Evolutionary conservation across 2,888 invertebrate species (phyloP).

Genomic region (Eretmocerus hayati): DNA sequence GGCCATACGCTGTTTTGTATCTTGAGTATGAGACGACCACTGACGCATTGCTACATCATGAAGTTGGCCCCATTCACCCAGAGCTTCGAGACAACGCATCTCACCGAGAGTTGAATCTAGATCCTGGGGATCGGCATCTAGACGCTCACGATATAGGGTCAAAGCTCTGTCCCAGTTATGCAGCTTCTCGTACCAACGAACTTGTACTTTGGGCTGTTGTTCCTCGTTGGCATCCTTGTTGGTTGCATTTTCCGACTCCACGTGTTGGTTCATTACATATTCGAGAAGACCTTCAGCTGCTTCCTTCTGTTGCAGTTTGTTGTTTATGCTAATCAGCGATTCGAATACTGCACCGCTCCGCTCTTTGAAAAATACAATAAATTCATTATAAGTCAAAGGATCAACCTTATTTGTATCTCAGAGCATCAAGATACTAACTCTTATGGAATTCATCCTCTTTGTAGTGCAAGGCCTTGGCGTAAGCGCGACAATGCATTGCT

Average conservation of each 20-base stretch:
- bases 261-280: slow-evolving; percentile 77
- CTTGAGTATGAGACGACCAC: slow-evolving; percentile 64
- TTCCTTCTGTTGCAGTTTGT: slow-evolving; percentile 96
- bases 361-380: too few species aligned
- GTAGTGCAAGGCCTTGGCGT: slow-evolving; percentile 79
- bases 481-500: slow-evolving; percentile 88
- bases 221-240: too few species aligned
- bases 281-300: slow-evolving; percentile 91
- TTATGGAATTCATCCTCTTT: slow-evolving; percentile 91
- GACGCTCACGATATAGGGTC: slow-evolving; percentile 73
- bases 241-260: slow-evolving; percentile 38
- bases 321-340: slow-evolving; percentile 91
- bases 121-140: slow-evolving; percentile 59
- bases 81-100: slow-evolving; percentile 90
- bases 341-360: slow-evolving; percentile 84
- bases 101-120: slow-evolving; percentile 81
- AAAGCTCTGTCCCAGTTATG: slow-evolving; percentile 98
- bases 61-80: slow-evolving; percentile 91
- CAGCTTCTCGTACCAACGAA: slow-evolving; percentile 97
- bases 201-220: slow-evolving; percentile 58
- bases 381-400: neutral
- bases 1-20: slow-evolving; percentile 65
- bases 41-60: slow-evolving; percentile 73
- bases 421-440: slow-evolving; percentile 56
- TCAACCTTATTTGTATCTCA: too few species aligned